Conservation (phyloP, 1,140 invertebrate genomes). For the Drosophila bocqueti region DNA sequence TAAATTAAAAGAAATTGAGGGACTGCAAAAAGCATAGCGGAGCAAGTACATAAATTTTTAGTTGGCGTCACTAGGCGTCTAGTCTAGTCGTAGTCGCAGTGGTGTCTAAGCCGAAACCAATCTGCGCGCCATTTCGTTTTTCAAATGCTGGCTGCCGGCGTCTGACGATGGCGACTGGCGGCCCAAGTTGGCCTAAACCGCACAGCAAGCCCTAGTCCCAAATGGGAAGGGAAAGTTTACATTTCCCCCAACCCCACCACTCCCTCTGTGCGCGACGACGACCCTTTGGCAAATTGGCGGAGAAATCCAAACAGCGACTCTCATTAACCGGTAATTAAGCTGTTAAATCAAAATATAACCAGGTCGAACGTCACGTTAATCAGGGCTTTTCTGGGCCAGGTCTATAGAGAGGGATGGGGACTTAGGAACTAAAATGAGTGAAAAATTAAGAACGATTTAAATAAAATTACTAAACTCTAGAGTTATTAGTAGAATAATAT, state of each 20-base stretch:
- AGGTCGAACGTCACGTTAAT: constrained; percentile 12
- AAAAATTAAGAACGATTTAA: too few relatives aligned
- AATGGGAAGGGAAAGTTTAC: constrained; percentile 50
- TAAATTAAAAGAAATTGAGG: constrained; percentile 51
- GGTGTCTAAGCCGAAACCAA: constrained; percentile 78
- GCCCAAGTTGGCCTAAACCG: constrained; percentile 72
- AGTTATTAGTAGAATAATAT: too few relatives aligned
- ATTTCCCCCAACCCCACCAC: constrained; percentile 8
- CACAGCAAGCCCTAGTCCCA: constrained; percentile 24
- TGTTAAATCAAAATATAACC: constrained; percentile 23
- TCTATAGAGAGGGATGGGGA: too few relatives aligned
- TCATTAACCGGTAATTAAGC: constrained; percentile 47
- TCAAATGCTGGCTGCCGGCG: constrained; percentile 74
- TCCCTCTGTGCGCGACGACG: neutral
- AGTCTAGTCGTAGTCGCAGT: constrained; percentile 60
- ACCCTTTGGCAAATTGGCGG: constrained; percentile 47
- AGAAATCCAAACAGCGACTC: constrained; percentile 26
- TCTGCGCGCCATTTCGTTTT: constrained; percentile 75
- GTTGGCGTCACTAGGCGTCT: constrained; percentile 77
- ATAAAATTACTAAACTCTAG: too few relatives aligned
- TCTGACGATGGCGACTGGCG: constrained; percentile 68
- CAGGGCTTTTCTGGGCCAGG: neutral
- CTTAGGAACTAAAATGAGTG: too few relatives aligned
- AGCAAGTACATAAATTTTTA: constrained; percentile 72
- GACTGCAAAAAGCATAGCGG: constrained; percentile 53